Evolutionary conservation across 2,797 vertebrate genomes (phyloP), one percentile per base, ranked within the genome.

Genomic region (Sitta carolinensis): DNA sequence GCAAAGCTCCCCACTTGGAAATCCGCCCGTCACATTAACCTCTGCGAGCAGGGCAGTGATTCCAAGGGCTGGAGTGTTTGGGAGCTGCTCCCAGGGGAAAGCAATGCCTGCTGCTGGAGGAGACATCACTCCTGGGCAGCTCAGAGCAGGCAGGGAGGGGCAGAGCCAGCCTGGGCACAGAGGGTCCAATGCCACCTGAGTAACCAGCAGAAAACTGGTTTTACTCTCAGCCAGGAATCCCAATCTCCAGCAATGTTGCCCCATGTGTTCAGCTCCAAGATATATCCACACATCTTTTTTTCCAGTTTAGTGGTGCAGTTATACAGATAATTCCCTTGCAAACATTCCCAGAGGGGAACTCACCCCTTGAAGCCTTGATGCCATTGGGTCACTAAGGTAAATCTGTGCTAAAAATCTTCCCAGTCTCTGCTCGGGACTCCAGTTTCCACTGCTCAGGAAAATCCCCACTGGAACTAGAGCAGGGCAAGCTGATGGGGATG

Each of bases 1-100:
- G 66, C 70, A 90, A 91, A 94, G 62, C 87, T 89, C 94, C 89
- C 89, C 91, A 75, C 78, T 94, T 97, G 92, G 93, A 95, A 89
- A 54, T 32, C 22, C 6, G 83, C 89, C 87, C 1, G 23, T 80
- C 77, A 89, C 79, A 90, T 82, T 94, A 93, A 94, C 83, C 77
- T 96, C 72, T 72, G 17, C 64, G 61, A 42, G 63, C 50, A 45
- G 89, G 59, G 74, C 27, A 21, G 30, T 42, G 67, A 57, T 78
- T 81, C 87, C 51, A 61, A 42, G 48, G 54, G 50, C 26, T 66
- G 32, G 52, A 75, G 80, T 23, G 51, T 62, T 75, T 89, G 68
- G 77, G 76, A 93, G 77, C 66, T 14, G 1, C 89, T 96, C 89
- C 95, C 84, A 78, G 42, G 45, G 54, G 81, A 82, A 64, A 47